phyloP scores from a whole-genome alignment of 2,888 invertebrate species.

The Agapostemon virescens region DNA sequence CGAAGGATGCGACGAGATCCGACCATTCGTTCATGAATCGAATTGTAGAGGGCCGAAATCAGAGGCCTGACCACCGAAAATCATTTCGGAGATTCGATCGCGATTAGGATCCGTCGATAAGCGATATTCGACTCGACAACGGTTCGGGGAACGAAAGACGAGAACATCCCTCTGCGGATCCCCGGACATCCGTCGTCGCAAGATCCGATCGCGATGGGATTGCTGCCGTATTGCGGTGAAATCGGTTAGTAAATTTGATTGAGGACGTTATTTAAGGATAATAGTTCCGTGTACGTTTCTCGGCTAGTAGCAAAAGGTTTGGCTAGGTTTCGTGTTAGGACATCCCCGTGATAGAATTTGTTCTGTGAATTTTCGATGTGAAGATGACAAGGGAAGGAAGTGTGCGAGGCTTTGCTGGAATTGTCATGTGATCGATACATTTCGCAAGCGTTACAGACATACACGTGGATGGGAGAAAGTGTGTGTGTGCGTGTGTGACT shows the following conservation, averaged over 20 bases:
- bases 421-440: conserved; percentile 6
- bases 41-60: conserved; percentile 8
- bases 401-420: conserved; percentile 2
- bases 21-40: conserved; percentile 10
- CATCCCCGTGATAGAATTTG: conserved; percentile 11
- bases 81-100: conserved; percentile 3
- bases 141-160: not conserved
- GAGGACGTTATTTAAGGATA: conserved; percentile 43
- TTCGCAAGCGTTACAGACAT: not conserved
- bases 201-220: conserved; percentile 16
- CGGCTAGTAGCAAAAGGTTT: conserved; percentile 25
- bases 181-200: not conserved
- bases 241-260: conserved; percentile 60
- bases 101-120: conserved; percentile 36
- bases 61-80: not conserved
- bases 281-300: conserved; percentile 35
- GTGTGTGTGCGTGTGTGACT: not conserved
- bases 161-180: not conserved
- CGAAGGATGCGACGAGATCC: conserved; percentile 5
- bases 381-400: not conserved
- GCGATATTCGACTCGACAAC: conserved; percentile 50
- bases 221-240: conserved; percentile 33
- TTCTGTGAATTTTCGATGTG: not conserved
- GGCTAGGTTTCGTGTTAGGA: conserved; percentile 24
- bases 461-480: not conserved